phyloP scores from a whole-genome alignment of 2,113 vertebrate genomes.

The Gallinago undulata region DNA sequence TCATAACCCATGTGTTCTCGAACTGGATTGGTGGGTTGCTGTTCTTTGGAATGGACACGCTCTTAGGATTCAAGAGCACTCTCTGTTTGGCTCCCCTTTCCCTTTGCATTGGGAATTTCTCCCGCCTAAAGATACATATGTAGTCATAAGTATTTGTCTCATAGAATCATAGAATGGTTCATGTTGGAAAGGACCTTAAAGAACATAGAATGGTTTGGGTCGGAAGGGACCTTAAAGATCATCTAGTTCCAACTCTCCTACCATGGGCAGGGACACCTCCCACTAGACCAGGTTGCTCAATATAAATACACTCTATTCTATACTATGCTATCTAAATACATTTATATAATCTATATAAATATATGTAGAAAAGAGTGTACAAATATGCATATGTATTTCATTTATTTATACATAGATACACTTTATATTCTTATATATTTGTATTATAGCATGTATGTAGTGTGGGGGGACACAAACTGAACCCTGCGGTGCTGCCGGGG shows the following conservation, averaged over 20 bases:
- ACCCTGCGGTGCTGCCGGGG: background rate
- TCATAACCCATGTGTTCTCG: background rate
- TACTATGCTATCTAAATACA: background rate
- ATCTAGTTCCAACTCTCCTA: background rate
- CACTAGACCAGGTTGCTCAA: background rate
- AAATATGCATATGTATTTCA: background rate
- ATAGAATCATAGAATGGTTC: background rate
- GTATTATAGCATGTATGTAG: background rate
- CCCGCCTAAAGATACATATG: background rate
- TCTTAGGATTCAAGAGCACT: no score
- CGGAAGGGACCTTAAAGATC: background rate
- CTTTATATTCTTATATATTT: background rate
- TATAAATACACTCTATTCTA: background rate
- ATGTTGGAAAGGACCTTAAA: background rate
- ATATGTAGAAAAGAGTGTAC: background rate
- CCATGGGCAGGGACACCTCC: background rate
- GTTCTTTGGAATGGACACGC: fast-evolving
- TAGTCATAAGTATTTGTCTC: background rate
- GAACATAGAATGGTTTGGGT: background rate
- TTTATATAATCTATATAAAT: background rate
- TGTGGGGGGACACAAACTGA: background rate
- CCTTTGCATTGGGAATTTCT: background rate
- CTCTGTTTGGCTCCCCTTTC: no score
- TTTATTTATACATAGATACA: background rate
- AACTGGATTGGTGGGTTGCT: background rate